phyloP scores from a whole-genome alignment of 2,113 vertebrate genomes.

The Ameiurus melas region DNA sequence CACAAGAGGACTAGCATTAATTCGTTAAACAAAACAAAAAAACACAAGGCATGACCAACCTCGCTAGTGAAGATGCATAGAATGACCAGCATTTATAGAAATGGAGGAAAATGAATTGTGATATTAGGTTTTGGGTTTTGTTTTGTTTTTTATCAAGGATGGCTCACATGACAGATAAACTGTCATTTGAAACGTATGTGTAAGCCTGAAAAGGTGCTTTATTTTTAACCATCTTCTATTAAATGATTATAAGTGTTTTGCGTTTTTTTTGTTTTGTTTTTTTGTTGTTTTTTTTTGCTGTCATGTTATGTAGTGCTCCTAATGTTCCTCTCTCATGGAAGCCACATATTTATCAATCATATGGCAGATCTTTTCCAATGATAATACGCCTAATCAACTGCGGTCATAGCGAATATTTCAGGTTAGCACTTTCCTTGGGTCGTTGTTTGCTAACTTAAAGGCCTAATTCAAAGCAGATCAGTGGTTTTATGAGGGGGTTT shows the following conservation, averaged over 20 bases:
- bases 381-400: slow-evolving; percentile 29
- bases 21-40: not conserved
- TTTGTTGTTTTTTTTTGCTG: not conserved
- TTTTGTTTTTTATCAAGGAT: not conserved
- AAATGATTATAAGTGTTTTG: not conserved
- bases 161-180: not conserved
- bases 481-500: slow-evolving; percentile 62
- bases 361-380: slow-evolving; percentile 18
- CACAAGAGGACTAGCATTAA: not conserved
- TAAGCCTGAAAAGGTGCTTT: not conserved
- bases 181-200: not conserved
- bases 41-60: not conserved
- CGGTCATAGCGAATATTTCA: slow-evolving; percentile 35
- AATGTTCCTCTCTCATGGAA: not conserved
- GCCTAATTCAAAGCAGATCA: slow-evolving; percentile 75
- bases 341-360: slow-evolving; percentile 40
- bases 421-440: slow-evolving; percentile 49
- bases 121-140: not conserved
- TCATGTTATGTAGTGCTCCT: not conserved
- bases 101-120: not conserved
- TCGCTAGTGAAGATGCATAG: not conserved
- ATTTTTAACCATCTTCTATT: not conserved
- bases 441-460: slow-evolving; percentile 59
- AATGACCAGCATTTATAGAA: not conserved
- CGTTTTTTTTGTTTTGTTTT: too few relatives aligned